Evolutionary conservation across 2,113 vertebrate genomes (phyloP).

Genomic region (Hystrix cristata): DNA sequence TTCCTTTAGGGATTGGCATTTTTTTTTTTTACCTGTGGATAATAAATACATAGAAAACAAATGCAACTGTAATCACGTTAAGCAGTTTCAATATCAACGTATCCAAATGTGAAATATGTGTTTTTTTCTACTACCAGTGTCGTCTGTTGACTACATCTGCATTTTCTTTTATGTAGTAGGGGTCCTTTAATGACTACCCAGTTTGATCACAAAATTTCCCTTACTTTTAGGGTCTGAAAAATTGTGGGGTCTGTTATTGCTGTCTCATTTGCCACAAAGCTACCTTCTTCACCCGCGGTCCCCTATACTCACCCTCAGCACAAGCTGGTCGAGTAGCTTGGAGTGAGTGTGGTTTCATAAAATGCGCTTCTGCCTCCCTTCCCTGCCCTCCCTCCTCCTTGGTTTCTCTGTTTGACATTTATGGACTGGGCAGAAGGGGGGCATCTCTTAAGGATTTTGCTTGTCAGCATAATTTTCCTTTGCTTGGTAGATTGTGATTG

Average conservation of each 20-base stretch:
- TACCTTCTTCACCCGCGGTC: background rate
- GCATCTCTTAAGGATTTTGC: background rate
- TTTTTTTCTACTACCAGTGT: background rate
- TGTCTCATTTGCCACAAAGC: background rate
- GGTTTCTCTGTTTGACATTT: background rate
- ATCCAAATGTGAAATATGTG: background rate
- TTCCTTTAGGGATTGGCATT: background rate
- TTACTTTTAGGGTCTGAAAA: background rate
- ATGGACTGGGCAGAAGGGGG: background rate
- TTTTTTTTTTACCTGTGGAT: background rate
- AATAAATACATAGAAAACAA: background rate
- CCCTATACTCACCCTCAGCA: rapidly evolving
- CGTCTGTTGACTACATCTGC: background rate
- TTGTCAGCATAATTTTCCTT: background rate
- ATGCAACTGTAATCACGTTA: background rate
- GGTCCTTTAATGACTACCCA: background rate
- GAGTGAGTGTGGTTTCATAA: background rate
- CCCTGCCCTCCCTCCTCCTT: rapidly evolving
- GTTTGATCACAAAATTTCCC: background rate
- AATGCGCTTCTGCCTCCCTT: background rate
- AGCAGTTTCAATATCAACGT: background rate
- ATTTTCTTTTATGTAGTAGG: background rate
- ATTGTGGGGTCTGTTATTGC: background rate
- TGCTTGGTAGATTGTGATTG: background rate
- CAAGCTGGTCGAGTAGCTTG: no score